A percentile compares a stretch with the other conserved stretches of the same genome.
Conservation (phyloP, 2,888 invertebrate genomes). For the Onthophagus sagittarius region DNA sequence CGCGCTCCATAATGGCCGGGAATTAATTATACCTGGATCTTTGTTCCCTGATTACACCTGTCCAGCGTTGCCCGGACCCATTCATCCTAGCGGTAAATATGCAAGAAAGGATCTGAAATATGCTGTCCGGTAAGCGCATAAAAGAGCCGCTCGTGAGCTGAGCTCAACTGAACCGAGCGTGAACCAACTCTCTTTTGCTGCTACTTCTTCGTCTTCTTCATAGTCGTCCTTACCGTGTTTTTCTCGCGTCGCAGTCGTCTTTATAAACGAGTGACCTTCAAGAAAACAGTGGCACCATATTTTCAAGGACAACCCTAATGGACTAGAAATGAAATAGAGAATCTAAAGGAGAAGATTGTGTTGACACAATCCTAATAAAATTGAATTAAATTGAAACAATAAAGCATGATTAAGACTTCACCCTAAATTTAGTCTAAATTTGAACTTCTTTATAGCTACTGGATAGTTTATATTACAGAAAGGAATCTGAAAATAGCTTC, state of each 20-base stretch:
- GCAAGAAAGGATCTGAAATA: constrained; percentile 3
- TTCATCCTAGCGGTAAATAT: constrained; percentile 3
- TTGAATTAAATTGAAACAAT: no score
- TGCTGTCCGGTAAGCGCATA: constrained; percentile 1
- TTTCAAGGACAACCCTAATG: not conserved
- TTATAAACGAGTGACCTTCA: not conserved
- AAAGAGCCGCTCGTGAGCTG: constrained; percentile 2
- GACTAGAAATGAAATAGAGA: not conserved
- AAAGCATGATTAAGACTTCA: no score
- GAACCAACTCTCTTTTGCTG: not conserved
- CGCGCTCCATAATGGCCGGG: not conserved
- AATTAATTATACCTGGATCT: constrained; percentile 8
- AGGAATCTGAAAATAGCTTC: no score
- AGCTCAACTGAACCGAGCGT: not conserved
- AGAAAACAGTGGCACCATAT: not conserved
- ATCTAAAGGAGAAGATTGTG: not conserved
- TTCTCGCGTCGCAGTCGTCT: not conserved
- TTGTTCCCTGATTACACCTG: constrained; percentile 6
- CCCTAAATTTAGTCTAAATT: no score
- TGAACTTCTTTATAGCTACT: no score
- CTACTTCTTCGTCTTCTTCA: not conserved
- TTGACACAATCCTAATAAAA: not conserved
- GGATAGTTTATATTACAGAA: no score
- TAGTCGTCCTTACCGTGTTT: not conserved
- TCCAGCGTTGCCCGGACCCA: not conserved